Evolutionary conservation across 2,888 invertebrate species (phyloP).

Genomic region (Pristionchus entomophagus): DNA sequence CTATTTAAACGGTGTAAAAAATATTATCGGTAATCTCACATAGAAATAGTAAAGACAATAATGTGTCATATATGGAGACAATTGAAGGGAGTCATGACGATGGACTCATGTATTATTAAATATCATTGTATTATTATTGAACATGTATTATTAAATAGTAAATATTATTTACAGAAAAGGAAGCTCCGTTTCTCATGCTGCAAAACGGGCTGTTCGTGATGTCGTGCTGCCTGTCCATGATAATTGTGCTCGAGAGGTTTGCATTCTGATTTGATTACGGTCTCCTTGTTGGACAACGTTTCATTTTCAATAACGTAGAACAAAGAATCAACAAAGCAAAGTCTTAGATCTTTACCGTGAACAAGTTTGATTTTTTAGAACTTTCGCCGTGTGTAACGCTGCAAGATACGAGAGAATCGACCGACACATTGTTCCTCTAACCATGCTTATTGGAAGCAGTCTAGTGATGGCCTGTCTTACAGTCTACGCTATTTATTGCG

Average conservation of each 20-base stretch:
- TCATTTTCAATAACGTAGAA: too few relatives aligned
- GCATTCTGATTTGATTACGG: too few relatives aligned
- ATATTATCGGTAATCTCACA: too few relatives aligned
- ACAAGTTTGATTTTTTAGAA: neutral
- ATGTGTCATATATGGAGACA: neutral
- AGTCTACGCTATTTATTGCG: neutral
- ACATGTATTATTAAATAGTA: neutral
- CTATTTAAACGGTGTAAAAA: too few relatives aligned
- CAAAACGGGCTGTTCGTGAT: conserved; percentile 2
- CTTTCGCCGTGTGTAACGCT: neutral
- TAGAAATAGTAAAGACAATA: too few relatives aligned
- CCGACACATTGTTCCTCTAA: neutral
- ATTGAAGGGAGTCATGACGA: too few relatives aligned
- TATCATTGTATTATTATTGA: neutral
- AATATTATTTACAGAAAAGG: neutral
- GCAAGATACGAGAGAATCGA: neutral
- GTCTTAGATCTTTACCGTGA: too few relatives aligned
- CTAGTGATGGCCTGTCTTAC: neutral
- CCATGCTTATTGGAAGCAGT: neutral
- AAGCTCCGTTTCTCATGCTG: neutral
- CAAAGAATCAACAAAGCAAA: too few relatives aligned
- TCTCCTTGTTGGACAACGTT: too few relatives aligned
- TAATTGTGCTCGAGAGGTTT: neutral
- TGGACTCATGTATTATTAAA: too few relatives aligned
- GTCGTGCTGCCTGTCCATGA: neutral